A percentile compares a stretch with the other conserved stretches of the same genome.
Conservation (phyloP, 2,888 invertebrate genomes). For the Melangyna quadrimaculata region DNA sequence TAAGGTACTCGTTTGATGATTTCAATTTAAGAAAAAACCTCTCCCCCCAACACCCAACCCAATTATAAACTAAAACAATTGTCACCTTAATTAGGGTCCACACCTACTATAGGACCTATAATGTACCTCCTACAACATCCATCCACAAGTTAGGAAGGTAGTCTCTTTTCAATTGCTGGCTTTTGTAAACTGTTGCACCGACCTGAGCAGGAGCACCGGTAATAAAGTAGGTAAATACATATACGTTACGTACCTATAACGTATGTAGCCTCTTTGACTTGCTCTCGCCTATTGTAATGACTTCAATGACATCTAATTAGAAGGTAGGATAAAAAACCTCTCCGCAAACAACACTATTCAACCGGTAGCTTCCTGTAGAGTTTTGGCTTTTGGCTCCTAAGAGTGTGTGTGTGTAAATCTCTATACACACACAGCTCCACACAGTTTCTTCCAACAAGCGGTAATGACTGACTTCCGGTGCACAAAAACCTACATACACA, state of each 20-base stretch:
- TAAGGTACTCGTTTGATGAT: no score
- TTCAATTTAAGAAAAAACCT: no score
- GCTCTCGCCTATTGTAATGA: conserved; percentile 64
- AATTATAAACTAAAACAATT: background rate
- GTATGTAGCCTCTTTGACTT: background rate
- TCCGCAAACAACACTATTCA: conserved; percentile 71
- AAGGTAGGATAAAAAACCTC: conserved; percentile 71
- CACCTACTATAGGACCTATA: background rate
- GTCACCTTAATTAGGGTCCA: background rate
- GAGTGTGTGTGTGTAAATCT: background rate
- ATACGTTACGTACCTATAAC: no score
- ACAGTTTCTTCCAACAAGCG: conserved; percentile 50
- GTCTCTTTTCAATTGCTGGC: conserved; percentile 58
- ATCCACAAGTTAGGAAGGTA: conserved; percentile 24
- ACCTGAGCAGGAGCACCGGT: conserved; percentile 50
- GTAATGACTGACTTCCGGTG: conserved; percentile 71
- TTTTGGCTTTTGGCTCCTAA: conserved; percentile 5
- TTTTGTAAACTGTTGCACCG: conserved; percentile 58
- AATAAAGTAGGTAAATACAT: conserved; percentile 40
- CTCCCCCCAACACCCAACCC: no score
- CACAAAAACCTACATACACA: conserved; percentile 52
- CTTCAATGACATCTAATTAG: conserved; percentile 72
- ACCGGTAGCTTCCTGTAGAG: conserved; percentile 61
- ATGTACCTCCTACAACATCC: background rate
- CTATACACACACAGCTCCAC: background rate